Evolutionary conservation across 2,888 invertebrate species (phyloP).

Genomic region (Pantelozetes paolii): DNA sequence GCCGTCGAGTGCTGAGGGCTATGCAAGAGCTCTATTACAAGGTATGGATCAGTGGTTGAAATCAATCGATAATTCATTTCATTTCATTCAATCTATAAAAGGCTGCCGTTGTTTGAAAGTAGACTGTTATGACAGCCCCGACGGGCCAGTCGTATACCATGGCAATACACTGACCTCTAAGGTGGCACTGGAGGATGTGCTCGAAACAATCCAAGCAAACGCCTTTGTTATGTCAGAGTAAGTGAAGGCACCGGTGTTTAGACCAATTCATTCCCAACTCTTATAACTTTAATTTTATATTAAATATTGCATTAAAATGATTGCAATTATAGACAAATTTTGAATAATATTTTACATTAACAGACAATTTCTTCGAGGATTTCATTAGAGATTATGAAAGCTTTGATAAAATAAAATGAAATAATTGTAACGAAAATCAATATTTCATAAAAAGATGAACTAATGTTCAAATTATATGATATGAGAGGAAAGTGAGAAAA

Average conservation of each 20-base stretch:
- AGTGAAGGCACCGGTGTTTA: conserved; percentile 23
- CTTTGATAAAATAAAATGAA: no score
- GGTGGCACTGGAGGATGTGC: conserved; percentile 51
- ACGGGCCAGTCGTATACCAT: conserved; percentile 57
- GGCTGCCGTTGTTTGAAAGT: conserved; percentile 58
- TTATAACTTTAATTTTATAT: no score
- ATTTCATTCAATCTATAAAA: conserved; percentile 46
- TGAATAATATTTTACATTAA: no score
- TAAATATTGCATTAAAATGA: no score
- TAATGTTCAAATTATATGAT: no score
- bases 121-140: conserved; percentile 59
- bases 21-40: conserved; percentile 54
- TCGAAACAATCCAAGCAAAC: conserved; percentile 53
- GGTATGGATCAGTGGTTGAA: background rate
- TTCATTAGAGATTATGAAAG: no score
- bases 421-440: no score
- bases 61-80: background rate
- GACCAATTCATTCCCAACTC: no score
- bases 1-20: conserved; percentile 57
- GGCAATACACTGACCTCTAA: conserved; percentile 58
- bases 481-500: no score
- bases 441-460: no score
- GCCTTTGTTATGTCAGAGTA: conserved; percentile 54
- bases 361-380: no score
- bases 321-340: no score